Base-by-base conservation (phyloP, 2,888 invertebrate species). In the Athalia circularis region DNA sequence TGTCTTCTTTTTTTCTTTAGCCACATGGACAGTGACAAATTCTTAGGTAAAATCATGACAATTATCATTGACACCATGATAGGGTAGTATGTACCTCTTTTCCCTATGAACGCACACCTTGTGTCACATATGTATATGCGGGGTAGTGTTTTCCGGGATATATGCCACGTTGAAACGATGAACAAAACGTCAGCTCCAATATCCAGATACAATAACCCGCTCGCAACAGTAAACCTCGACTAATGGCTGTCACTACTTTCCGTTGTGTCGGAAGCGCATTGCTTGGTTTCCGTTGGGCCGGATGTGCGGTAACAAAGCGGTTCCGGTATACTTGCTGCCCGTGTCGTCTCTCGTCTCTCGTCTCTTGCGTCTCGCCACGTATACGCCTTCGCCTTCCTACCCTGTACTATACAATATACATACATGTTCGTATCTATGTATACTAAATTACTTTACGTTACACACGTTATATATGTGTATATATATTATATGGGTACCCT, bases 251-350 rank as follows among this genome's bases (percentile, higher is more conserved):
- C 77, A 80, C 85, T 84, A 85, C 82, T 86, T 86, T 85, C 85
- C 84, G 82, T 79, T 81, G 80, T 82, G 85, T 84, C 86, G 85
- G 86, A 85, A 84, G 84, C 84, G 85, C 82, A 84, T 84, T 86
- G 86, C 85, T 80, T 82, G 82, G 82, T 86, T 85, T 85, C 86
- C 85, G 84, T 81, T 82, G 79, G 84, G 83, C 83, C 86, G 85
- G 84, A 86, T 84, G 85, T 83, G 82, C 82, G 82, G 82, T 83
- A 84, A 86, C 86, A 85, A 87, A 87, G 85, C 84, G 84, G 82
- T 86, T 85, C 84, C 85, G 85, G 80, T 83, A 82, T 82, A 82
- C 84, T 83, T 83, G 82, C 84, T 81, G 83, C 82, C 83, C 80
- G 64, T 43, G 72, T 72, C 29, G 29, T 29, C 29, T 29, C 29